Evolutionary conservation across 1,140 invertebrate species (phyloP).

Genomic region (Xylocopa sonorina): DNA sequence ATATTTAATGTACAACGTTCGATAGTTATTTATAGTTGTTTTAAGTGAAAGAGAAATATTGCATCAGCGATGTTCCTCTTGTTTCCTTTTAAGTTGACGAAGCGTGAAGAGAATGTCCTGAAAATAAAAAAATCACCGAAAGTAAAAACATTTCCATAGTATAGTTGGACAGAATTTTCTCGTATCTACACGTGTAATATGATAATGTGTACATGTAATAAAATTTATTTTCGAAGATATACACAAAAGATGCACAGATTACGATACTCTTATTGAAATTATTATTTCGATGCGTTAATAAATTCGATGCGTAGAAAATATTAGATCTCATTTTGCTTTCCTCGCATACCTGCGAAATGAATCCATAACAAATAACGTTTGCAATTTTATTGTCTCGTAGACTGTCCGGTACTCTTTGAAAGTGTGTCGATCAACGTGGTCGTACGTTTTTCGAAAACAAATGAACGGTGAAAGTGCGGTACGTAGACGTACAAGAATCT

Average conservation of each 20-base stretch:
- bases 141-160: constrained; percentile 5
- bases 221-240: constrained; percentile 58
- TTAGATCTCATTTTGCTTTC: not conserved
- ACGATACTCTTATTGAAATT: constrained; percentile 5
- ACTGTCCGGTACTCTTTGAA: constrained; percentile 37
- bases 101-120: not conserved
- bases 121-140: constrained; percentile 11
- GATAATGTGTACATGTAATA: too few species aligned
- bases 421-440: constrained; percentile 50
- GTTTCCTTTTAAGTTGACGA: too few species aligned
- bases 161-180: not conserved
- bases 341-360: too few species aligned
- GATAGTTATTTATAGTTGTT: too few species aligned
- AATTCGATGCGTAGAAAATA: constrained; percentile 27
- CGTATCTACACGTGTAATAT: constrained; percentile 1
- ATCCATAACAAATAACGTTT: not conserved
- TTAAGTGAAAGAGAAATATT: too few species aligned
- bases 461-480: constrained; percentile 65
- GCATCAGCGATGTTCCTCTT: not conserved
- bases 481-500: constrained; percentile 56
- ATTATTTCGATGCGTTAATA: constrained; percentile 43
- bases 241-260: constrained; percentile 11
- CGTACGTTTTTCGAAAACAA: constrained; percentile 65
- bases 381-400: constrained; percentile 21
- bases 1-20: not conserved